phyloP scores from a whole-genome alignment of 2,113 vertebrate species.

The Amblyopsis rosae region DNA sequence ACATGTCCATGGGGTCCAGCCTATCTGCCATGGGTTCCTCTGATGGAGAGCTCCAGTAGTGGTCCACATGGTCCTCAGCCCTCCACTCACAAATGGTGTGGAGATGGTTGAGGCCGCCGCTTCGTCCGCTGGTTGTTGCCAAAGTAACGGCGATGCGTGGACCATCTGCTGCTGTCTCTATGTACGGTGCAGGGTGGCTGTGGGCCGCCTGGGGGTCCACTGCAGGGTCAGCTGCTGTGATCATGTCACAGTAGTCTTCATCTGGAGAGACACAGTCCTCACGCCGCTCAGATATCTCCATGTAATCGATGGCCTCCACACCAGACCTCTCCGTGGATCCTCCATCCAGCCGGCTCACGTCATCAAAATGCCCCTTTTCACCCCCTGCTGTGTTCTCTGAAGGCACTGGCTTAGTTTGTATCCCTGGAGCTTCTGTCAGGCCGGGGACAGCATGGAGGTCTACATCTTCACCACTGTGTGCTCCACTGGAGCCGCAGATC shows the following conservation, averaged over 20 bases:
- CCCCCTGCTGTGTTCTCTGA: not conserved
- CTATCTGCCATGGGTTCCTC: slow-evolving; percentile 31
- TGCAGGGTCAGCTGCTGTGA: slow-evolving; percentile 33
- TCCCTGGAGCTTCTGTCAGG: not conserved
- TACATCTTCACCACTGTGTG: not conserved
- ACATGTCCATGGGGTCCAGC: slow-evolving; percentile 68
- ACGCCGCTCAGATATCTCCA: slow-evolving; percentile 5
- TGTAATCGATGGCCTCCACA: not conserved
- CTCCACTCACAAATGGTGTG: slow-evolving; percentile 4
- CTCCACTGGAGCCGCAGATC: not conserved
- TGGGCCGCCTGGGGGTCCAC: not conserved
- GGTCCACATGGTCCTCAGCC: slow-evolving; percentile 21
- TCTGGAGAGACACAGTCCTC: not conserved
- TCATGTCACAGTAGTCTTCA: not conserved
- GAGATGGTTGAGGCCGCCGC: not conserved
- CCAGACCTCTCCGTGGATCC: not conserved
- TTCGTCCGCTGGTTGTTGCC: not conserved
- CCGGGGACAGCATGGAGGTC: slow-evolving; percentile 3
- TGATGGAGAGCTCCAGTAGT: slow-evolving; percentile 16
- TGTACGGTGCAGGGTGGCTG: not conserved
- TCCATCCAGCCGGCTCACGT: slow-evolving; percentile 1
- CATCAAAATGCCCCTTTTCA: slow-evolving; percentile 15
- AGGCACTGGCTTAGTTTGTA: slow-evolving; percentile 6
- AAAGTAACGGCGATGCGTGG: not conserved
- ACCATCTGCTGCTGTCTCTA: not conserved